These are phyloP conservation scores for Phaenicophaeus curvirostris DNA, from an alignment of 2,797 vertebrate species.

Conservation along the genomic window DNA sequence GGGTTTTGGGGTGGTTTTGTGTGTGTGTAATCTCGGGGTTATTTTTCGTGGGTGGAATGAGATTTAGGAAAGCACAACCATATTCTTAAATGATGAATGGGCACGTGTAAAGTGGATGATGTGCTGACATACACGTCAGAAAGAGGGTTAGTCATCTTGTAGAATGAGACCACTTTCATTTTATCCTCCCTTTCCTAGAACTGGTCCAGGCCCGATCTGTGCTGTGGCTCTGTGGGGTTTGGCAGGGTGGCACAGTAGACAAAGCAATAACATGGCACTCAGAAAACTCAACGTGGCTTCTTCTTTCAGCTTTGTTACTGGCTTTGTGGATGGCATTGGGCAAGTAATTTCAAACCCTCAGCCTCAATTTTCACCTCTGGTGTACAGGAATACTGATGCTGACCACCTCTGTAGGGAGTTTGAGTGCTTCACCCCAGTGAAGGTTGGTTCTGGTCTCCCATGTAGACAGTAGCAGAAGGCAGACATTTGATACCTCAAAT, in stretches of 20 bases:
- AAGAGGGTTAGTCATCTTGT: not conserved
- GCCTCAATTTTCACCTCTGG: not conserved
- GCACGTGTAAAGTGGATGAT: not conserved
- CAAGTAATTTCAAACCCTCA: not conserved
- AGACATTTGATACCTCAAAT: not conserved
- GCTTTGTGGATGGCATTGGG: not conserved
- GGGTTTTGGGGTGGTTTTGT: not conserved
- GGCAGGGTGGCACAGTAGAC: not conserved
- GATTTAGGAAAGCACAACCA: not conserved
- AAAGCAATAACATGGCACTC: not conserved
- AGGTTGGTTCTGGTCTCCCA: not conserved
- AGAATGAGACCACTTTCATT: not conserved
- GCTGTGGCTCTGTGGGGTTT: not conserved
- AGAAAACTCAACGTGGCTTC: not conserved
- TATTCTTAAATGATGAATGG: not conserved
- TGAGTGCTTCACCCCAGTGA: not conserved
- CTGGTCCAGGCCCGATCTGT: not conserved
- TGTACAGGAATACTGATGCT: accelerated
- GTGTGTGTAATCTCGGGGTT: not conserved
- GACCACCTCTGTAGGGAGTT: not conserved
- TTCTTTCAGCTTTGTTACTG: not conserved
- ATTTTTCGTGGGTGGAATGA: not conserved
- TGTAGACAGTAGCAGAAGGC: not conserved
- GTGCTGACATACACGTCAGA: not conserved
- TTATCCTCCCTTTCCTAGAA: not conserved